phyloP scores from a whole-genome alignment of 2,888 invertebrate genomes.

The Taphrorychus bicolor region DNA sequence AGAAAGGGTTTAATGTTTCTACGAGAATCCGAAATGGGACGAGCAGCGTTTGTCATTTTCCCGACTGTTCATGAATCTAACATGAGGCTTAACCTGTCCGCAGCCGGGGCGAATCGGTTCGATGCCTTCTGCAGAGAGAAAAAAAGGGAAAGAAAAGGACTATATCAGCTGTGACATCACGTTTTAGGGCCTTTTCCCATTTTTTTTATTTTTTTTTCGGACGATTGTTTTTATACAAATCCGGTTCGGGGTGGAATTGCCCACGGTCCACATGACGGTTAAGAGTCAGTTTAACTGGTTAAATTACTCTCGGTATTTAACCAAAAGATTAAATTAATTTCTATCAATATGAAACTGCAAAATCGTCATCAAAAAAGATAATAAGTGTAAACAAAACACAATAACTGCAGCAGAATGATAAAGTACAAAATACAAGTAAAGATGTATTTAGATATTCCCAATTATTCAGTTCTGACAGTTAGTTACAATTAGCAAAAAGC shows the following conservation, averaged over 20 bases:
- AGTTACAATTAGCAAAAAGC: too few relatives aligned
- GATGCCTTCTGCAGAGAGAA: slow-evolving; percentile 1
- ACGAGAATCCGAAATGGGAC: slow-evolving; percentile 20
- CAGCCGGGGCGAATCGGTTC: slow-evolving; percentile 17
- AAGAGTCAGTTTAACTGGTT: too few relatives aligned
- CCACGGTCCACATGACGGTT: too few relatives aligned
- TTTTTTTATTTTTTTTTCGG: slow-evolving; percentile 20
- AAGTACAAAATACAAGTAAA: too few relatives aligned
- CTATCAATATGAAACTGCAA: too few relatives aligned
- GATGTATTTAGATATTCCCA: too few relatives aligned
- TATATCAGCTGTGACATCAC: slow-evolving; percentile 28
- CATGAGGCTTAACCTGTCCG: slow-evolving; percentile 35
- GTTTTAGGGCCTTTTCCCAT: slow-evolving; percentile 18
- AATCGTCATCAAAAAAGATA: too few relatives aligned
- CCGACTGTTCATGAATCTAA: slow-evolving; percentile 35
- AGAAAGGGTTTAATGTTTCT: slow-evolving; percentile 8
- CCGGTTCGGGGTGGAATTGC: background rate
- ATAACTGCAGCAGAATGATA: too few relatives aligned
- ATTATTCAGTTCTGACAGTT: too few relatives aligned
- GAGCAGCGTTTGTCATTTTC: slow-evolving; percentile 28
- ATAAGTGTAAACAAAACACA: too few relatives aligned
- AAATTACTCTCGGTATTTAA: too few relatives aligned
- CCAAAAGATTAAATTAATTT: too few relatives aligned
- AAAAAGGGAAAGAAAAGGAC: slow-evolving; percentile 13
- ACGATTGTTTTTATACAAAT: slow-evolving; percentile 22